Evolutionary conservation across 2,888 invertebrate genomes (phyloP).

Genomic region (Sinopyrophorus schimmeli): DNA sequence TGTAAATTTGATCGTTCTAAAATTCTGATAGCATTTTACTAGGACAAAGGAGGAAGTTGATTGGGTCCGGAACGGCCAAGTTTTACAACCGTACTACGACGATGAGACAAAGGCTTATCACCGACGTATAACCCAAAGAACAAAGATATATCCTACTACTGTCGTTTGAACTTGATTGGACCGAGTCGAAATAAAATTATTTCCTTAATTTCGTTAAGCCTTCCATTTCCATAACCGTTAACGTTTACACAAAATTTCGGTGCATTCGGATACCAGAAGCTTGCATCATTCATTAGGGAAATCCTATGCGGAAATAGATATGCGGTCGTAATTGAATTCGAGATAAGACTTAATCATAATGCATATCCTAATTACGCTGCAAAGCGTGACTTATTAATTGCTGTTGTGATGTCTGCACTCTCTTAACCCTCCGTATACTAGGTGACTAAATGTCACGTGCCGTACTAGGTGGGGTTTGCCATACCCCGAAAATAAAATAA

Average conservation of each 20-base stretch:
- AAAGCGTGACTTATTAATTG: slow-evolving; percentile 18
- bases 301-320: not conserved
- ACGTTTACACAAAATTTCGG: not conserved
- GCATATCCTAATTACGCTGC: slow-evolving; percentile 16
- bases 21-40: slow-evolving; percentile 39
- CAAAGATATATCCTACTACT: slow-evolving; percentile 24
- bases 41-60: slow-evolving; percentile 40
- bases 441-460: no score
- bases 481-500: no score
- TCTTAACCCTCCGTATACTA: no score
- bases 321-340: slow-evolving; percentile 16
- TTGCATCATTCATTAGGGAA: not conserved
- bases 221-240: slow-evolving; percentile 2
- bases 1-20: slow-evolving; percentile 38
- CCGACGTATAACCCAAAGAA: slow-evolving; percentile 34
- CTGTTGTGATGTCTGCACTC: slow-evolving; percentile 2
- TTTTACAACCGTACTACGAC: slow-evolving; percentile 37
- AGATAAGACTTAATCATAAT: slow-evolving; percentile 21
- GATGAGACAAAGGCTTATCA: slow-evolving; percentile 41
- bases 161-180: slow-evolving; percentile 26
- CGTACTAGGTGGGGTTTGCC: no score
- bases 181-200: slow-evolving; percentile 14
- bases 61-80: slow-evolving; percentile 40
- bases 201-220: slow-evolving; percentile 14
- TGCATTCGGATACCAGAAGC: not conserved